A percentile compares a stretch with the other conserved stretches of the same genome.
Conservation (phyloP, 2,888 invertebrate genomes). For the Aproaerema taeniolella region DNA sequence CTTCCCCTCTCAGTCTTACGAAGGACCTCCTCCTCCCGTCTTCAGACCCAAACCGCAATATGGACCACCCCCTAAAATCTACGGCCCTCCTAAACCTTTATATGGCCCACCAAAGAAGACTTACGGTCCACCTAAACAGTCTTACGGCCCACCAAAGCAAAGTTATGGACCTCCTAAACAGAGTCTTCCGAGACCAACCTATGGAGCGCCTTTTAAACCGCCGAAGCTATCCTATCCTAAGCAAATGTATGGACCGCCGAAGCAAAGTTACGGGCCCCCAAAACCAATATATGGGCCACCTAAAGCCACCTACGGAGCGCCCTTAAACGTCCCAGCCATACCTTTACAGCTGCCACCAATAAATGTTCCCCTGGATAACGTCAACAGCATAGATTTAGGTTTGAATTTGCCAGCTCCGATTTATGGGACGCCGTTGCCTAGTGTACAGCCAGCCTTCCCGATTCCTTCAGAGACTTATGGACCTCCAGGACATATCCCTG, state of each 20-base stretch:
- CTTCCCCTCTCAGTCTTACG: constrained; percentile 57
- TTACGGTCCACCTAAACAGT: constrained; percentile 63
- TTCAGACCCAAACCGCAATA: constrained; percentile 50
- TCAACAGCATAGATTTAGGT: constrained; percentile 43
- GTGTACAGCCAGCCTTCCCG: constrained; percentile 59
- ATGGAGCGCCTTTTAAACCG: constrained; percentile 48
- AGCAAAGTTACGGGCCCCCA: constrained; percentile 53
- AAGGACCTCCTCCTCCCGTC: constrained; percentile 71
- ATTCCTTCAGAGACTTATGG: constrained; percentile 64
- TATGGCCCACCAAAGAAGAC: constrained; percentile 50
- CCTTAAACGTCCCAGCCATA: constrained; percentile 30
- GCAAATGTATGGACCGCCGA: constrained; percentile 53
- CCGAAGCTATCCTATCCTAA: constrained; percentile 42
- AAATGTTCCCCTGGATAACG: constrained; percentile 20
- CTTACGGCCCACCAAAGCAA: constrained; percentile 51
- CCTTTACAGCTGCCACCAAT: constrained; percentile 27
- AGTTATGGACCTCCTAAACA: constrained; percentile 47
- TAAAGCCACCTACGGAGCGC: constrained; percentile 38
- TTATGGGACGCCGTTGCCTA: constrained; percentile 55
- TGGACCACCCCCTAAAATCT: constrained; percentile 70
- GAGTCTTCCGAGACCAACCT: constrained; percentile 43
- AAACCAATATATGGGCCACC: constrained; percentile 44
- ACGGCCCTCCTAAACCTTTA: constrained; percentile 47
- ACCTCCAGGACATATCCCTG: constrained; percentile 59
- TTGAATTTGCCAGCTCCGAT: constrained; percentile 59